Evolutionary conservation across 2,113 vertebrate genomes (phyloP), one percentile per base, ranked within the genome.

Genomic region (Phoenicopterus ruber): DNA sequence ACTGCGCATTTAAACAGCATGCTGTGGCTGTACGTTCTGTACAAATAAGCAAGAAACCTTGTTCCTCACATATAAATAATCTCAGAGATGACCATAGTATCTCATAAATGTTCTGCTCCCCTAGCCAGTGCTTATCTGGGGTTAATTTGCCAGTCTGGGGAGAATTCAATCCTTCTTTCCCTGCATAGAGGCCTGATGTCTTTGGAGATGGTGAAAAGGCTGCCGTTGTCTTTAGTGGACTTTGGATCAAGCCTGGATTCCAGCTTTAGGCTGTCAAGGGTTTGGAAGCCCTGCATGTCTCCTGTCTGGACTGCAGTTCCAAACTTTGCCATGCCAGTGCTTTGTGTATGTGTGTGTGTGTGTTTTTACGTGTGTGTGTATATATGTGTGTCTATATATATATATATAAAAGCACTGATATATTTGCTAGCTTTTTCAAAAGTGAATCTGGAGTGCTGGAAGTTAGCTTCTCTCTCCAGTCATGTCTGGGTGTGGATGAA

Each of bases 341-440:
- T 49, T 55, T 73, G 24, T 59, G 36, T 67, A 9, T 50, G 12
- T 24, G 0, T 26, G 5, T 38, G 17, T 24, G 13, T 47, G n/a
- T n/a, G n/a, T n/a, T n/a, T n/a, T n/a, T n/a, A n/a, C n/a, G 8
- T 70, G 11, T 65, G 12, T 13, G 21, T 0, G 0, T 21, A 2
- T 8, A 8, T 22, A 7, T 31, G 0, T 32, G 28, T 44, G 12
- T 16, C 28, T 14, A 31, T 28, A 16, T 0, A 0, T 21, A 2
- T 10, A 7, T 21, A 6, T 26, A 0, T 31, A 6, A 9, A 59
- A 57, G 40, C n/a, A 28, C 21, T 44, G 67, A 59, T 15, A 13
- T 49, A 11, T 32, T 76, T 76, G 26, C 20, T 42, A 74, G 13
- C 12, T 31, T 63, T 91, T 94, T 40, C 21, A 54, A 65, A 57